phyloP scores from a whole-genome alignment of 2,113 vertebrate genomes.

The Loxodonta africana region DNA sequence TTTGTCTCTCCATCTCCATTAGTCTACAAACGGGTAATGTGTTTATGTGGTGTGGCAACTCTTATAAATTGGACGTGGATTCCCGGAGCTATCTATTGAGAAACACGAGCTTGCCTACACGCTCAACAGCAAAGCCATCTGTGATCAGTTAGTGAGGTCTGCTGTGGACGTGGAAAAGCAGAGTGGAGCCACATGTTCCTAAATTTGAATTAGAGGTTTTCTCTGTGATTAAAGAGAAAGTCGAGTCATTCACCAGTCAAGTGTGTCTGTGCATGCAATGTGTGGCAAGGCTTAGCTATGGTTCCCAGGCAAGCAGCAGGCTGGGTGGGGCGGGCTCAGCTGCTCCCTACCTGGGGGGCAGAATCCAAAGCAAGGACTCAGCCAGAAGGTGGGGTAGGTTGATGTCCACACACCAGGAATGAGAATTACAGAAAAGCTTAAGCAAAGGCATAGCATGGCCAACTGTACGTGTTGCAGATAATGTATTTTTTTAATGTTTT shows the following conservation, averaged over 20 bases:
- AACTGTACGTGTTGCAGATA: background rate
- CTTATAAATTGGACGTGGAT: background rate
- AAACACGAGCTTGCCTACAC: background rate
- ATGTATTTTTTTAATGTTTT: background rate
- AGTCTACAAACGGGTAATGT: background rate
- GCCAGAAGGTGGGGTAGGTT: background rate
- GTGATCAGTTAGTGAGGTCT: background rate
- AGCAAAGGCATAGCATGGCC: background rate
- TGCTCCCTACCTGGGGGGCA: background rate
- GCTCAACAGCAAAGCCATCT: background rate
- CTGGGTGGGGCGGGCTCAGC: background rate
- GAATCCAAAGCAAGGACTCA: background rate
- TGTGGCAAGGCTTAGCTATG: background rate
- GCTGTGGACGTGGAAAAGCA: background rate
- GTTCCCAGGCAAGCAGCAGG: background rate
- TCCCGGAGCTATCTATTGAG: background rate
- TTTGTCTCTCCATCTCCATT: background rate
- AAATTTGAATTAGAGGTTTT: background rate
- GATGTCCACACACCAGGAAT: background rate
- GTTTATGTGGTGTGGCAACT: background rate
- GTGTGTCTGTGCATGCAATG: background rate
- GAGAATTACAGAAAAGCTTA: background rate
- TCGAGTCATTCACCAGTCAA: background rate
- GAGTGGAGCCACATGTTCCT: background rate
- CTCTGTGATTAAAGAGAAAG: background rate